A percentile compares a stretch with the other conserved stretches of the same genome.
These are phyloP conservation scores for Yponomeuta sedellus DNA, from an alignment of 2,888 invertebrate genomes.

Conservation along the genomic window DNA sequence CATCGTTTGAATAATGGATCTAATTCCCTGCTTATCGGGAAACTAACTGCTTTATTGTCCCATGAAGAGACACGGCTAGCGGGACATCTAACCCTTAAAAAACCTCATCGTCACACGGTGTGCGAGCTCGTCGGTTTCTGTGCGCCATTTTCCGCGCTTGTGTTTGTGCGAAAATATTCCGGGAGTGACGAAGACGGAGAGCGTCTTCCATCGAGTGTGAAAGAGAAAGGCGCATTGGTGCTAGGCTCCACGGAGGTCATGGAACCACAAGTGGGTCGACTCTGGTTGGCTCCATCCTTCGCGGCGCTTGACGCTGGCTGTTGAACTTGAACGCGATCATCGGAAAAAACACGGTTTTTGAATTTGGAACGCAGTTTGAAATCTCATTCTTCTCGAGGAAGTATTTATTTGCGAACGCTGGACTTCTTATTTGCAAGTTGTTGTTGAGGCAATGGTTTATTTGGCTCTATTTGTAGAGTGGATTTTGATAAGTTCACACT, in stretches of 20 bases:
- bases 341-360: constrained; percentile 65
- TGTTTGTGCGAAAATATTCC: constrained; percentile 65
- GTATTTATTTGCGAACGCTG: constrained; percentile 11
- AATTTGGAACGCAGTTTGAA: constrained; percentile 47
- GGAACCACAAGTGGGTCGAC: constrained; percentile 74
- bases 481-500: too few species aligned
- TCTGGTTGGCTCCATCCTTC: constrained; percentile 71
- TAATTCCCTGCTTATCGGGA: constrained; percentile 1
- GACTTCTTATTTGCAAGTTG: constrained; percentile 4
- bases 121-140: constrained; percentile 43
- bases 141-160: constrained; percentile 65
- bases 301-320: constrained; percentile 36
- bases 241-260: constrained; percentile 72
- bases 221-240: constrained; percentile 38
- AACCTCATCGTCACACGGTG: constrained; percentile 48
- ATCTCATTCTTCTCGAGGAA: constrained; percentile 24
- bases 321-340: constrained; percentile 64
- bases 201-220: constrained; percentile 26
- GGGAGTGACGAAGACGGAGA: constrained; percentile 55
- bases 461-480: neutral
- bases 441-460: neutral
- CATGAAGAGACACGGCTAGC: constrained; percentile 22
- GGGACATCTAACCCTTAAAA: constrained; percentile 35
- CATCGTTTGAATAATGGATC: neutral
- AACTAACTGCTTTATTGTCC: constrained; percentile 9